Evolutionary conservation across 2,888 invertebrate genomes (phyloP).

Genomic region (Ectobius pallidus): DNA sequence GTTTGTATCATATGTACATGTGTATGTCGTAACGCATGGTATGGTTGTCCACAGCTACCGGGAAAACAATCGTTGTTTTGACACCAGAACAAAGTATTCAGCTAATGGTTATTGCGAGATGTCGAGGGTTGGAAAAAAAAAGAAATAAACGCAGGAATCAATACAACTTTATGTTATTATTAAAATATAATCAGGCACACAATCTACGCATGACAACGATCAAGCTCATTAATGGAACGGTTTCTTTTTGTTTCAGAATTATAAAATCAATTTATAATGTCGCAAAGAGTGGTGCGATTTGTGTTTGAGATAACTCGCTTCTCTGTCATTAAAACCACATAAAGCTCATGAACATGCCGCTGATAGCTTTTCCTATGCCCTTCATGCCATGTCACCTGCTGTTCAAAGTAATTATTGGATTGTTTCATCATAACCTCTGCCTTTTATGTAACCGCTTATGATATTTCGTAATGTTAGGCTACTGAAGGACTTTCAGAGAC

Average conservation of each 20-base stretch:
- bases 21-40: background rate
- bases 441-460: too few relatives aligned
- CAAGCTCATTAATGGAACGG: background rate
- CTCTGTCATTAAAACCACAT: slow-evolving; percentile 9
- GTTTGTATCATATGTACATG: background rate
- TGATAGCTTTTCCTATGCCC: background rate
- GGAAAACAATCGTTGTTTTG: background rate
- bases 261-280: slow-evolving; percentile 24
- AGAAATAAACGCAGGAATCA: background rate
- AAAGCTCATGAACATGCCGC: background rate
- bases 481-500: too few relatives aligned
- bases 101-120: background rate
- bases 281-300: background rate
- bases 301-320: background rate
- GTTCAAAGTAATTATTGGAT: background rate
- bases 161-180: background rate
- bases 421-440: background rate
- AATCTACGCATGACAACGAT: background rate
- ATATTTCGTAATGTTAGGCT: too few relatives aligned
- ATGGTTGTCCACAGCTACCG: background rate
- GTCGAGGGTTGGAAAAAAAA: background rate
- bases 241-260: slow-evolving; percentile 29
- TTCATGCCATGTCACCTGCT: background rate
- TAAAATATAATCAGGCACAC: background rate
- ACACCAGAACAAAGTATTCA: background rate